Evolutionary conservation across 2,797 vertebrate species (phyloP), one percentile per base, ranked within the genome.

Genomic region (Ctenopoma multispine): DNA sequence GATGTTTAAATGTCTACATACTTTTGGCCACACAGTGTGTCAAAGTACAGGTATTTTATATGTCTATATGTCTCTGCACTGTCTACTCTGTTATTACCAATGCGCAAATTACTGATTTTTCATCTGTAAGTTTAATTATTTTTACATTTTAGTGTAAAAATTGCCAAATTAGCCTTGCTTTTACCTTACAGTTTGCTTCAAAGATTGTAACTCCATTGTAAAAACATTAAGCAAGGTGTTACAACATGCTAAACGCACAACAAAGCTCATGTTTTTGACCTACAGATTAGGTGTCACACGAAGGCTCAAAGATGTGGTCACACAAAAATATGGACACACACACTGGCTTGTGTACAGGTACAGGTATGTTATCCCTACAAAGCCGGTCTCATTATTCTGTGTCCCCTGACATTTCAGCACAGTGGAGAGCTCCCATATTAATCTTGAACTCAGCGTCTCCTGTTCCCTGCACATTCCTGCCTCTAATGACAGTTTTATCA

Each of bases 401-500:
- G 79, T 92, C 90, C 83, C 84, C 71, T 91, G 92, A 91, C 88
- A 90, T 91, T 93, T 92, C 72, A 86, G 83, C 58, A 72, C 84
- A n/a, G 23, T 17, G 64, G 83, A 91, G 81, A 89, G 84, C 85
- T 88, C 72, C 67, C 67, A 85, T 88, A 91, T 92, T 90, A 91
- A 92, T 93, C 90, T 90, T 73, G 54, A 69, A 69, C 73, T 7
- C 75, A 60, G 74, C 49, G 24, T 75, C 79, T 75, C 83, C 61
- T 47, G 41, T 81, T 88, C 65, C 80, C 71, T 24, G 74, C 77
- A 72, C 83, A 84, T 79, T 72, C 68, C 57, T 44, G 67, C 61
- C 80, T 73, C 88, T 93, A 93, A 92, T 90, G 92, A 91, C 93
- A 92, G 83, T 92, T 93, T 93, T 92, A 93, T 93, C 92, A 91